Percentiles rank a stretch among this genome's conserved stretches.
These are phyloP conservation scores for Dasysyrphus albostriatus DNA, from an alignment of 2,888 invertebrate genomes.

Conservation along the genomic window DNA sequence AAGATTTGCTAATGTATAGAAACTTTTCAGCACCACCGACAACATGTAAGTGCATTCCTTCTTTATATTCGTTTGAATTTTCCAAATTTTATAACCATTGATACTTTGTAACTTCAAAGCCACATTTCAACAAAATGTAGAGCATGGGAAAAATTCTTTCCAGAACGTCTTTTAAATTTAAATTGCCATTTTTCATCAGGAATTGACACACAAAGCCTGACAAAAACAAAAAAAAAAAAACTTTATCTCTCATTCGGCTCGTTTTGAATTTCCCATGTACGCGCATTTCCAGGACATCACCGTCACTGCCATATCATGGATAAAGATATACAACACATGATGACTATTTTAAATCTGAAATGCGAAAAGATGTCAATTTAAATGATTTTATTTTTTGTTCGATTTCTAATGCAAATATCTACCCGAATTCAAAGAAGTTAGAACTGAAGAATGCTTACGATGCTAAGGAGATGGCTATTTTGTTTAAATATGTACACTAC, in stretches of 20 bases:
- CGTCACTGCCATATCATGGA: background rate
- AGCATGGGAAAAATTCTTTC: slow-evolving; percentile 2
- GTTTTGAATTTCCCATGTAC: slow-evolving; percentile 8
- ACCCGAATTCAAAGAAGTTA: slow-evolving; percentile 10
- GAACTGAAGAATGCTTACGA: background rate
- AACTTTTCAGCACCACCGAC: too few species aligned
- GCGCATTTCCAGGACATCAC: slow-evolving; percentile 2
- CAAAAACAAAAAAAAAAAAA: background rate
- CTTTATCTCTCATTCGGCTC: slow-evolving; percentile 6
- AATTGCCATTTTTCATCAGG: slow-evolving; percentile 12
- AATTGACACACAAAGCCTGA: background rate
- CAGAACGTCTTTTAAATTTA: slow-evolving; percentile 10
- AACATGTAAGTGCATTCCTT: too few species aligned
- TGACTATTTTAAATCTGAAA: background rate
- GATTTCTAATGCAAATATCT: background rate
- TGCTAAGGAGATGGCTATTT: background rate
- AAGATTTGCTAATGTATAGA: too few species aligned
- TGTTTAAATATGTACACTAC: background rate
- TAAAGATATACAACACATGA: background rate
- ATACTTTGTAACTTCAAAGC: too few species aligned
- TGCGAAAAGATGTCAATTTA: slow-evolving; percentile 24
- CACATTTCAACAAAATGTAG: background rate
- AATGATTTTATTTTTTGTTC: slow-evolving; percentile 31
- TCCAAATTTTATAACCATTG: too few species aligned
- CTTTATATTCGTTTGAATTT: too few species aligned